Conservation (phyloP, 2,113 vertebrate species). For the Syngnathus floridae region DNA sequence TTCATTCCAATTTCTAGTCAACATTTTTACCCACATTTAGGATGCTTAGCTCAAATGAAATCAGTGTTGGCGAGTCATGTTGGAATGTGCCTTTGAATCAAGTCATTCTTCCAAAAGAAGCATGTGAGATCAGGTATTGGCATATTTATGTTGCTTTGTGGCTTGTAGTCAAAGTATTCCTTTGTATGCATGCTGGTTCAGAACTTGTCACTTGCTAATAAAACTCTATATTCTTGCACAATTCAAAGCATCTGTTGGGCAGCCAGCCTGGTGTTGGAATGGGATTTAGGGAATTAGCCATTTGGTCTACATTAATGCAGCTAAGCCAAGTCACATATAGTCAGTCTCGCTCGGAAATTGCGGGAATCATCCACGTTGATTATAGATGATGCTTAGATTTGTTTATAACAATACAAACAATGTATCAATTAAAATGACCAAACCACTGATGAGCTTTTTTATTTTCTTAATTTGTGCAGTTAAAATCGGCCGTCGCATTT, state of each 20-base stretch:
- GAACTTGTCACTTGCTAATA: conserved; percentile 40
- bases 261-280: conserved; percentile 21
- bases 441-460: not conserved
- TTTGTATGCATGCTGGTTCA: conserved; percentile 18
- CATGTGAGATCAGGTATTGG: conserved; percentile 14
- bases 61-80: not conserved
- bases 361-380: conserved; percentile 1
- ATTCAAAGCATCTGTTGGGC: conserved; percentile 47
- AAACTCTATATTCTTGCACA: conserved; percentile 42
- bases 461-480: too few species aligned
- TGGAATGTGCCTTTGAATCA: not conserved
- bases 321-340: conserved; percentile 10
- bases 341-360: conserved; percentile 5
- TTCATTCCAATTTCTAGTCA: not conserved
- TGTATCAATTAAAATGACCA: not conserved
- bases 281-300: conserved; percentile 36
- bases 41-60: not conserved
- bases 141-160: conserved; percentile 5
- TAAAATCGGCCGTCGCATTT: conserved; percentile 2
- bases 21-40: not conserved
- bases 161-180: conserved; percentile 2
- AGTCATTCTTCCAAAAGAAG: conserved; percentile 2
- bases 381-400: not conserved
- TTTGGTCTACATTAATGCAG: conserved; percentile 37
- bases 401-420: not conserved